Evolutionary conservation across 2,888 invertebrate species (phyloP).

Genomic region (Chloromyia formosa): DNA sequence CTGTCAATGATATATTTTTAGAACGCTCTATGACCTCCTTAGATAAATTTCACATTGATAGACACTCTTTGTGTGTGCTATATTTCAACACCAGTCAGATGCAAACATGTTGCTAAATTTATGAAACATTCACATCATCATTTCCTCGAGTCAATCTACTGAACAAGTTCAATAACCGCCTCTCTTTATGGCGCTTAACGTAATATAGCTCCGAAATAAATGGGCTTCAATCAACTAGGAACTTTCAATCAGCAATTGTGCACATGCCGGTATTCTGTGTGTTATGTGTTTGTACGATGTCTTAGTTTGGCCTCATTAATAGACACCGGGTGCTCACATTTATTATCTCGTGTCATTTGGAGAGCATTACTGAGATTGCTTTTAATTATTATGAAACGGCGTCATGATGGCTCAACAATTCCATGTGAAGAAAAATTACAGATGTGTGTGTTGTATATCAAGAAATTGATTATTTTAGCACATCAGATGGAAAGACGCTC

Average conservation of each 20-base stretch:
- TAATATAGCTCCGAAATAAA: conserved; percentile 13
- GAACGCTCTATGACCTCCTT: neutral
- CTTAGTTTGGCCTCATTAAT: conserved; percentile 13
- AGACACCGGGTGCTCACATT: conserved; percentile 20
- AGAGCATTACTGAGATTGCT: conserved; percentile 4
- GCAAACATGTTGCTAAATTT: neutral
- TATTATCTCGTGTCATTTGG: conserved; percentile 22
- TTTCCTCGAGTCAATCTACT: conserved; percentile 25
- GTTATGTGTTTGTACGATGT: neutral
- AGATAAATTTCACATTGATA: conserved; percentile 18
- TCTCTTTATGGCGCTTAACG: conserved; percentile 22
- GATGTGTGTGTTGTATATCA: too few species aligned
- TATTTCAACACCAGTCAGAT: neutral
- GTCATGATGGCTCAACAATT: too few species aligned
- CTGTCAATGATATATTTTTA: conserved; percentile 5
- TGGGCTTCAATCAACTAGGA: conserved; percentile 8
- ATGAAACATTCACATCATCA: conserved; percentile 10
- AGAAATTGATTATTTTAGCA: too few species aligned
- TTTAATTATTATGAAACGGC: neutral
- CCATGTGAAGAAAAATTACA: too few species aligned
- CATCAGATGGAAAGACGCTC: too few species aligned
- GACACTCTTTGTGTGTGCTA: neutral
- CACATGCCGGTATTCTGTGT: too few species aligned
- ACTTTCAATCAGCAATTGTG: neutral
- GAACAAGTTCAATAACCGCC: conserved; percentile 36